phyloP scores from a whole-genome alignment of 2,113 vertebrate species.

The Hypocryptadius cinnamomeus region DNA sequence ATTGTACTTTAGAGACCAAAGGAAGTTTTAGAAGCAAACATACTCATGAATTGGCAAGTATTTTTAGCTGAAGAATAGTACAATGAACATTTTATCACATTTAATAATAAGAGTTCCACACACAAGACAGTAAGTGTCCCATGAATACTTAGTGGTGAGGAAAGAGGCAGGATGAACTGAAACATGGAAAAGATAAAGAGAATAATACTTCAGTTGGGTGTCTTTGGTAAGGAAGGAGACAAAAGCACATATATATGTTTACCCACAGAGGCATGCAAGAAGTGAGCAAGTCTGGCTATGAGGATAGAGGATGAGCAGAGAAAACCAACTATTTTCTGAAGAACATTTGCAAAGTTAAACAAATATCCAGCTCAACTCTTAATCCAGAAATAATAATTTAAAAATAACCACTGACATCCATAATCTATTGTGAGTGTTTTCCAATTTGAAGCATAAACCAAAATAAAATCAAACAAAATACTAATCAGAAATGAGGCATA shows the following conservation, averaged over 20 bases:
- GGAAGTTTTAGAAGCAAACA: neutral
- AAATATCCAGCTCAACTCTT: neutral
- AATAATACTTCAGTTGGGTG: neutral
- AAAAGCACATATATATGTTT: neutral
- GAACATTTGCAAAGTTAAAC: neutral
- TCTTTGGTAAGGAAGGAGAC: neutral
- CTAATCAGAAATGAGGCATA: neutral
- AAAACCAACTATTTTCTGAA: neutral
- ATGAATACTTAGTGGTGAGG: neutral
- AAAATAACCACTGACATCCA: conserved; percentile 20
- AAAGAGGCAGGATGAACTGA: neutral
- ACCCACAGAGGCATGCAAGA: neutral
- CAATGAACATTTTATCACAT: neutral
- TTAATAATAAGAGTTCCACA: neutral
- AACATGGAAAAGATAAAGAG: neutral
- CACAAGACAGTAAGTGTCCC: neutral
- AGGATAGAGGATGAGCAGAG: neutral
- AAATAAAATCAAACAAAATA: conserved; percentile 29
- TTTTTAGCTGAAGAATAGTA: neutral
- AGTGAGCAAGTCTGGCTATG: neutral
- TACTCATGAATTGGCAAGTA: neutral
- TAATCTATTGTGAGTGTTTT: neutral
- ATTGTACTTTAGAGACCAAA: neutral
- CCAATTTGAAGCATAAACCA: neutral
- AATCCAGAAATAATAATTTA: neutral